These are phyloP conservation scores for Pollenia labialis DNA, from an alignment of 2,888 invertebrate genomes.

Conservation along the genomic window DNA sequence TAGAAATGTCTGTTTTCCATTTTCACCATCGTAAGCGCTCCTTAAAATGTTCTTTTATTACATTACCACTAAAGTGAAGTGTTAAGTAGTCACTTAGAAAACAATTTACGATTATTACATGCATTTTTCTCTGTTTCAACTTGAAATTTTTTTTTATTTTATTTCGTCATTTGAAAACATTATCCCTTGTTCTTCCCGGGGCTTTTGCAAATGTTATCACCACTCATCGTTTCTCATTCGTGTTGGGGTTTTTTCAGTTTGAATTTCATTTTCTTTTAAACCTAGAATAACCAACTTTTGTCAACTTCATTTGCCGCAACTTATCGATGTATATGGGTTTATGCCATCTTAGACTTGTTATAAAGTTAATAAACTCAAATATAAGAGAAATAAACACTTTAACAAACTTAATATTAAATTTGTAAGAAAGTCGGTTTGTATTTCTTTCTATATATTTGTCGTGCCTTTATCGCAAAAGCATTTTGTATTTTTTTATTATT, in stretches of 20 bases:
- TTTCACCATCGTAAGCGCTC: background rate
- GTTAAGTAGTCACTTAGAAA: conserved; percentile 66
- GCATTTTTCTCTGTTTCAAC: conserved; percentile 26
- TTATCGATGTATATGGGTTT: conserved; percentile 15
- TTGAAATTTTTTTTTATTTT: background rate
- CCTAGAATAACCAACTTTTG: conserved; percentile 43
- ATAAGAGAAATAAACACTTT: background rate
- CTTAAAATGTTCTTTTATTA: background rate
- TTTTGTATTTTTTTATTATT: conserved; percentile 35
- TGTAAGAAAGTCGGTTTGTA: background rate
- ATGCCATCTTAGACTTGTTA: conserved; percentile 5
- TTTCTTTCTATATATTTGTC: background rate
- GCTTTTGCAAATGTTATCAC: conserved; percentile 48
- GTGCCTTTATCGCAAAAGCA: background rate
- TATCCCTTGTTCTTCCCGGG: conserved; percentile 58
- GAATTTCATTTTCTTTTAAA: background rate
- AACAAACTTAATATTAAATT: background rate
- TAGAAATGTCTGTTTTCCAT: conserved; percentile 2
- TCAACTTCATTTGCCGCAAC: conserved; percentile 54
- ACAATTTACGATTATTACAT: conserved; percentile 68
- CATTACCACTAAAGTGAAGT: conserved; percentile 47
- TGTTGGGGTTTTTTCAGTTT: conserved; percentile 1
- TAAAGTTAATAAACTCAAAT: background rate
- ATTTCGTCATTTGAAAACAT: conserved; percentile 40
- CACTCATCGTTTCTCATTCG: conserved; percentile 50